Percentiles rank a stretch among this genome's conserved stretches.
Evolutionary conservation across 2,797 vertebrate species (phyloP).

Genomic region (Yasuhikotakia modesta): DNA sequence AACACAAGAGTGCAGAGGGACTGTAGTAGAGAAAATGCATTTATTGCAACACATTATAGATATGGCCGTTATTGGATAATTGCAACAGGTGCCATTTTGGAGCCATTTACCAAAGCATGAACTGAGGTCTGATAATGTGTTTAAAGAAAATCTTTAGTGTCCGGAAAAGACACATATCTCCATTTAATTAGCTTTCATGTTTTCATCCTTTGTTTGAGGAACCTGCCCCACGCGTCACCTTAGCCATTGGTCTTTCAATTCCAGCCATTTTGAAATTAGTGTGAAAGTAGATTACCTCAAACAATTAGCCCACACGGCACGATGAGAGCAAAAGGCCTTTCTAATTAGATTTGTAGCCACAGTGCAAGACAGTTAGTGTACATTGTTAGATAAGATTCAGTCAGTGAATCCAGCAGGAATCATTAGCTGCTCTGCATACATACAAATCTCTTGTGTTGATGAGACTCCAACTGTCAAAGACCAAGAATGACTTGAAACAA

Average conservation of each 20-base stretch:
- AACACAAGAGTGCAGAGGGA: slow-evolving; percentile 25
- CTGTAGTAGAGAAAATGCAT: slow-evolving; percentile 20
- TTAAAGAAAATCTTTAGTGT: slow-evolving; percentile 10
- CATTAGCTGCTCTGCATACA: background rate
- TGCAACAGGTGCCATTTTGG: background rate
- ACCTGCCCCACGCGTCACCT: background rate
- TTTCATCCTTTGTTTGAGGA: background rate
- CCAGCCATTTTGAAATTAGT: slow-evolving; percentile 23
- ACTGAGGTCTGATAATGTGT: background rate
- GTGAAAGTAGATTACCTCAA: slow-evolving; percentile 29
- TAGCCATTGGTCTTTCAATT: slow-evolving; percentile 12
- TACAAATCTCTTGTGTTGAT: background rate
- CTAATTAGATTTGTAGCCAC: slow-evolving; percentile 31
- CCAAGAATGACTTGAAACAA: background rate
- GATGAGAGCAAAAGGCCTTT: slow-evolving; percentile 17
- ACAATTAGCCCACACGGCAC: slow-evolving; percentile 35
- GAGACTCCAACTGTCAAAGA: too few relatives aligned
- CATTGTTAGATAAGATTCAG: slow-evolving; percentile 39
- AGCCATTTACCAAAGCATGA: background rate
- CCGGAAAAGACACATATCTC: background rate
- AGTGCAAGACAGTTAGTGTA: slow-evolving; percentile 34
- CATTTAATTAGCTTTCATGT: slow-evolving; percentile 14
- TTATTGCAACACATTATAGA: slow-evolving; percentile 32
- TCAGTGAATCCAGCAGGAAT: slow-evolving; percentile 15
- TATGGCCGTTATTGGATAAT: slow-evolving; percentile 11